Base-by-base conservation (phyloP, 2,113 vertebrate genomes). In the Mugil cephalus region DNA sequence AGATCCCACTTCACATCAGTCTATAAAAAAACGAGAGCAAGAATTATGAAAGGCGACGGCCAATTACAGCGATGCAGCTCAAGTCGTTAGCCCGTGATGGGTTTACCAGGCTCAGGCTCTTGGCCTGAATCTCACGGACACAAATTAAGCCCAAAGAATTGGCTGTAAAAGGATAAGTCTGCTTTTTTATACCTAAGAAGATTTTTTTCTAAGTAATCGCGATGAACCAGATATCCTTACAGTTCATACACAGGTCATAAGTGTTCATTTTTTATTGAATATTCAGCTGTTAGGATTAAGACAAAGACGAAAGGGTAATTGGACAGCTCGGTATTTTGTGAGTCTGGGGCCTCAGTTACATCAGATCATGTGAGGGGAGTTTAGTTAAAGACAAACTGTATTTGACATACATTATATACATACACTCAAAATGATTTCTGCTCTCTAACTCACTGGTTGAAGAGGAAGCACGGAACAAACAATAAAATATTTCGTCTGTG, bases 1-100 rank as follows among this genome's bases (percentile, higher is more conserved):
- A 46, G 65, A 79, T 61, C 61, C 67, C 61, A 64, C 56, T 68
- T 73, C 58, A 82, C 40, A 64, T 38, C 66, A 38, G 35, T 24
- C 47, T 43, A 56, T 78, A 58, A 79, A 76, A 79, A 76, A 55
- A 10, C 0, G 12, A 68, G 63, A 42, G 38, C 17, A 18, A 18
- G 53, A 77, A 72, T 66, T 40, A 69, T 69, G 58, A 66, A 79
- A 74, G 68, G 35, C 4, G 66, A 75, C 63, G 40, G 62, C 72
- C 63, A 77, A 76, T 79, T 38, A 83, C 59, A 66, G 48, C 61
- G 12, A 60, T 51, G 75, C 78, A 45, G 69, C 59, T 69, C 42
- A 6, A 48, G 69, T 34, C 17, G 53, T 58, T 34, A 46, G 51
- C 14, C 47, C 3, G 50, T 71, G 83, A 86, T 77, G 69, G 51